Conservation (phyloP, 2,113 vertebrate genomes). For the Carettochelys insculpta region DNA sequence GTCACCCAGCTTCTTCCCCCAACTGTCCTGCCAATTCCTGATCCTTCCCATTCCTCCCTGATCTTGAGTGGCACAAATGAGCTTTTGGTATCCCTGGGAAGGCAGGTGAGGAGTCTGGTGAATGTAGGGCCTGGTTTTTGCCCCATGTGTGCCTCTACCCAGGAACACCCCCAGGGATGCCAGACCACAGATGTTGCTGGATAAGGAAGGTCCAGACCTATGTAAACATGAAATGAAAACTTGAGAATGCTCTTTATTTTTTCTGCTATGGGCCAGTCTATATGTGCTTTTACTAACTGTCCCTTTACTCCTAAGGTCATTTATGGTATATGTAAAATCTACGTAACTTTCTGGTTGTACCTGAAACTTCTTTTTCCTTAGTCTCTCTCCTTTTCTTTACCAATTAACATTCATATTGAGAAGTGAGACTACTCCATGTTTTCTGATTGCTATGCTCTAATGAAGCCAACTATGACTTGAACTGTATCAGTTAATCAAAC, state of each 20-base stretch:
- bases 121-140: too few species aligned
- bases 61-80: too few species aligned
- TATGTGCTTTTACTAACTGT: neutral
- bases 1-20: too few species aligned
- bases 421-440: neutral
- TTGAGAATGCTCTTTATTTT: slow-evolving; percentile 14
- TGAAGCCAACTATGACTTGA: slow-evolving; percentile 7
- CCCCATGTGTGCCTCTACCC: too few species aligned
- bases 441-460: neutral
- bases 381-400: neutral
- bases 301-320: neutral
- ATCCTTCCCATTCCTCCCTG: too few species aligned
- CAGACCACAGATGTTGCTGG: too few species aligned
- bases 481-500: neutral
- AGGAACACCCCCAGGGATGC: too few species aligned
- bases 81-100: too few species aligned
- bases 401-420: neutral
- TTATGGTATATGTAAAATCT: neutral
- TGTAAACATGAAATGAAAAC: neutral
- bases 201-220: too few species aligned
- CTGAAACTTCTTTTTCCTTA: neutral
- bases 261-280: neutral
- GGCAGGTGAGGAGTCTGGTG: too few species aligned
- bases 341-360: neutral
- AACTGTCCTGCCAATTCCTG: too few species aligned